Base-by-base conservation (phyloP, 1,140 invertebrate genomes). In the Atta texana region DNA sequence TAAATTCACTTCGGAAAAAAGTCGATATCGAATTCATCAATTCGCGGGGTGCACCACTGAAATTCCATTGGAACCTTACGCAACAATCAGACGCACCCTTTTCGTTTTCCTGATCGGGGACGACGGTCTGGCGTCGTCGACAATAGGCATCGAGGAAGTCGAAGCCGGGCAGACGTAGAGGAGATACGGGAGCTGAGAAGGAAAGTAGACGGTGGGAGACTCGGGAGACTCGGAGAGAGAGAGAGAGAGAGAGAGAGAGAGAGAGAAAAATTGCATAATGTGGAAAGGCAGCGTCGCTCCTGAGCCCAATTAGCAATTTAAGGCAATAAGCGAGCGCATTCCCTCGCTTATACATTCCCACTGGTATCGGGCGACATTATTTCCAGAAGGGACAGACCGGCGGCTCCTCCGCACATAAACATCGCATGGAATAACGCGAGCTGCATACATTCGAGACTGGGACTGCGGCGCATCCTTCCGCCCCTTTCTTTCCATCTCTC, bases 271-370 rank as follows among this genome's bases (percentile, higher is more conserved):
- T 31, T 49, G 86, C 85, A 78, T 71, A 84, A 84, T 74, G 81
- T 86, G 87, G 88, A 92, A 92, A 89, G 88, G 85, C 90, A 88
- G 82, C 89, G 77, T 88, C 88, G 84, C 82, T 91, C 72, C 91
- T 91, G 90, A 92, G 87, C 88, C 91, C 94, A 94, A 94, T 94
- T 94, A 94, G 94, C 94, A 94, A 94, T 94, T 94, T 93, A 92
- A 93, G 92, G 91, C 92, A 93, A 93, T 93, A 93, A 93, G 87
- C 89, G 90, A 77, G 89, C 77, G 74, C 75, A 68, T 72, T 81
- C 89, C 88, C 88, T 85, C 82, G 86, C 74, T 88, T 88, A 24
- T 24, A 87, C 74, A 78, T 89, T 88, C 87, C 82, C 78, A 55
- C 75, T 74, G 68, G 81, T 86, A 86, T 71, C 75, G 78, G 76